A percentile compares a stretch with the other conserved stretches of the same genome.
Evolutionary conservation across 1,140 invertebrate genomes (phyloP).

Genomic region (Drosophila obscura): DNA sequence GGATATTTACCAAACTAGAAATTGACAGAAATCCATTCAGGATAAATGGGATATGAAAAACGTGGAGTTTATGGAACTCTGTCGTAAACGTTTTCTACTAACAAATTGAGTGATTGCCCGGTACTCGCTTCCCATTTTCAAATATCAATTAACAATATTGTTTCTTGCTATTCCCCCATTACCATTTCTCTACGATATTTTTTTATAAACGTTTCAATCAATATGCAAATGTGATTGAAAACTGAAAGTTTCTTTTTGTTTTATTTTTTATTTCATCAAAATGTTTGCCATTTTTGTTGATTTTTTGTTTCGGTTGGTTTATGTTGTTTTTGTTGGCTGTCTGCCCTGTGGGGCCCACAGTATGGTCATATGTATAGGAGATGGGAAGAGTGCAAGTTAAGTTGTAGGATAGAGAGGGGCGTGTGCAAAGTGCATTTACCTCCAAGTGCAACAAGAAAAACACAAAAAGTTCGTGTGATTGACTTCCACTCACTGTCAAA

Average conservation of each 20-base stretch:
- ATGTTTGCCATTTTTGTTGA: conserved; percentile 3
- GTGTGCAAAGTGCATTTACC: conserved; percentile 72
- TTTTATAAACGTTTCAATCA: conserved; percentile 46
- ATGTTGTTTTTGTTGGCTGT: conserved; percentile 37
- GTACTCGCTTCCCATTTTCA: not conserved
- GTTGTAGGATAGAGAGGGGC: conserved; percentile 4
- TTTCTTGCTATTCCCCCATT: not conserved
- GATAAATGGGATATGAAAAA: conserved; percentile 1
- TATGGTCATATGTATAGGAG: not conserved
- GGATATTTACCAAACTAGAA: conserved; percentile 60
- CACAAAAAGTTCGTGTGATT: conserved; percentile 46
- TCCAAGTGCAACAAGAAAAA: conserved; percentile 59
- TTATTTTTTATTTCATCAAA: not conserved
- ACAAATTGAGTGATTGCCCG: no score
- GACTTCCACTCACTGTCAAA: conserved; percentile 33
- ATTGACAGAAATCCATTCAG: conserved; percentile 57
- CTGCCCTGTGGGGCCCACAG: not conserved
- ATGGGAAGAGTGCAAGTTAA: not conserved
- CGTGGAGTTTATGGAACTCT: not conserved
- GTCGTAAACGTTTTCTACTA: not conserved
- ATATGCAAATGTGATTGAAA: conserved; percentile 69
- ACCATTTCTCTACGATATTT: not conserved
- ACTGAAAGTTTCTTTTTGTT: conserved; percentile 51
- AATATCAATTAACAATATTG: conserved; percentile 19
- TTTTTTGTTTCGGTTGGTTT: conserved; percentile 18